These are phyloP conservation scores for Chlorodrepanis virens DNA, from an alignment of 2,113 vertebrate genomes.

Conservation along the genomic window DNA sequence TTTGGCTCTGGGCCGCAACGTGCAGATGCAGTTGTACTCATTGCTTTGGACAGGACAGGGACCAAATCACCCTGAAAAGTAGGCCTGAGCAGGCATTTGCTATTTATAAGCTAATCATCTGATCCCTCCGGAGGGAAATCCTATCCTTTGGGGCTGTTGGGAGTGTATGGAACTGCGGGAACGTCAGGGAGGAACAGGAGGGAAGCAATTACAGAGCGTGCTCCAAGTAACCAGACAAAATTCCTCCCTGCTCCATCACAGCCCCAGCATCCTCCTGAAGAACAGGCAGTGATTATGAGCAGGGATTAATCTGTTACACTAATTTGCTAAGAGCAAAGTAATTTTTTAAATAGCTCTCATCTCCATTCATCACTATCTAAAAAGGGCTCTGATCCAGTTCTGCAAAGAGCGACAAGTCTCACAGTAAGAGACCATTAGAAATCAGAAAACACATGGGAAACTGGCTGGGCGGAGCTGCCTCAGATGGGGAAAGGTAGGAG, in stretches of 20 bases:
- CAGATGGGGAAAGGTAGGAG: neutral
- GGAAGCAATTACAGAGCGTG: fast-evolving
- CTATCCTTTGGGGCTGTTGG: neutral
- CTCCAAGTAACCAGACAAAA: neutral
- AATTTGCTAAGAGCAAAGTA: slow-evolving; percentile 23
- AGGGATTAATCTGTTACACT: neutral
- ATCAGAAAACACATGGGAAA: neutral
- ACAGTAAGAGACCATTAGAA: fast-evolving
- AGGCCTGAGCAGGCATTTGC: slow-evolving; percentile 25
- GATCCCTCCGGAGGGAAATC: slow-evolving; percentile 41
- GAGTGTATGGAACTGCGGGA: neutral
- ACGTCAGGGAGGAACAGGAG: neutral
- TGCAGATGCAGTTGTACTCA: neutral
- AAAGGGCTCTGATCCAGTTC: neutral
- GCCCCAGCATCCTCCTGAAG: neutral
- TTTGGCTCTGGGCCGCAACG: fast-evolving
- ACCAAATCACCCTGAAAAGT: neutral
- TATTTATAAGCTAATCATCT: slow-evolving; percentile 54
- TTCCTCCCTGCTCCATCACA: neutral
- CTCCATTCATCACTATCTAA: neutral
- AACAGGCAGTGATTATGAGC: neutral
- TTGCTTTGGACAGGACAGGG: neutral
- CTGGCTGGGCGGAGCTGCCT: neutral
- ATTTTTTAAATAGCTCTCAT: neutral
- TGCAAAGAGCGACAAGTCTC: neutral